Base-by-base conservation (phyloP, 2,888 invertebrate species). In the Perizoma flavofasciatum region DNA sequence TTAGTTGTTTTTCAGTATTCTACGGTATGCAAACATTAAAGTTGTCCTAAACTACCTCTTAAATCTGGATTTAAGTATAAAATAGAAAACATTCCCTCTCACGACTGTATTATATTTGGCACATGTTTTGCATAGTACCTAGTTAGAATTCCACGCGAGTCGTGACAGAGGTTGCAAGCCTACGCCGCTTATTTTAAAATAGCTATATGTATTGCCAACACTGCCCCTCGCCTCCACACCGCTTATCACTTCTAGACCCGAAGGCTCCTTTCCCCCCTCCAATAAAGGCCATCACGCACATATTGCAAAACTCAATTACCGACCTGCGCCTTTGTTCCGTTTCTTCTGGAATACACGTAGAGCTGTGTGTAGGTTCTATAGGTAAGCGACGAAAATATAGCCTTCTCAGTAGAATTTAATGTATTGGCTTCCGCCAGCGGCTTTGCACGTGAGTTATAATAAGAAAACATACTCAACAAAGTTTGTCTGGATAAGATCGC, bases 221-320 rank as follows among this genome's bases (percentile, higher is more conserved):
- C 52, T 48, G 40, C 44, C 49, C 59, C 51, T 55, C 41, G 59
- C 7, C 53, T 53, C 46, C 48, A 46, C 53, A 61, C 52, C 67
- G 72, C 75, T 77, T 77, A 78, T 75, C 79, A 75, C 67, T 61
- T 71, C 66, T 75, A 81, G 78, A 72, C 73, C 69, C 68, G 59
- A 65, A 66, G 71, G 63, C 73, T 73, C 71, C 74, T 70, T 66
- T 56, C 62, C 68, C 72, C 71, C 70, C 69, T 59, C 63, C 65
- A 61, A 8, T 63, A 59, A 58, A 66, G 61, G 66, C 70, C 70
- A 68, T 70, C 70, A 67, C 68, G 68, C 66, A 61, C 69, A 63
- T 68, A 68, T 68, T 73, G 74, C 74, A 37, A 4, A 74, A 74
- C 72, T 74, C 69, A 68, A 71, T 74, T 69, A 73, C 37, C 47